These are phyloP conservation scores for Protodeltote pygarga DNA, from an alignment of 2,888 invertebrate species.

Conservation along the genomic window DNA sequence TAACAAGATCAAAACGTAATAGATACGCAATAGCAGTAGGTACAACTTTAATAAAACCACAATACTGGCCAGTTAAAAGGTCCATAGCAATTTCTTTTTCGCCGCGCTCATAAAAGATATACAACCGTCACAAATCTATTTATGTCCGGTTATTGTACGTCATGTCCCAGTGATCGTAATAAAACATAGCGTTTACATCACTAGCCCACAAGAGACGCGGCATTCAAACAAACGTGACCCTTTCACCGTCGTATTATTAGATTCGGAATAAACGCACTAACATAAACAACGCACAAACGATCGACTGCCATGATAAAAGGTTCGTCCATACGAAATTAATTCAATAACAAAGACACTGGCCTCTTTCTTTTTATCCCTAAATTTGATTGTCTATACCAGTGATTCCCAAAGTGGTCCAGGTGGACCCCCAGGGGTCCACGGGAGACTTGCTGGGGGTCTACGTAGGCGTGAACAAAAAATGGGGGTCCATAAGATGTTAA, in stretches of 20 bases:
- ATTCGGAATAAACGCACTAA: slow-evolving; percentile 69
- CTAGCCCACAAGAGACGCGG: slow-evolving; percentile 39
- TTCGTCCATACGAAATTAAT: slow-evolving; percentile 74
- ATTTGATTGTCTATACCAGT: slow-evolving; percentile 40
- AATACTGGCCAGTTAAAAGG: slow-evolving; percentile 28
- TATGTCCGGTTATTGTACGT: slow-evolving; percentile 58
- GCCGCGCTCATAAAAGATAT: slow-evolving; percentile 44
- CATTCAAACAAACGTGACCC: slow-evolving; percentile 64
- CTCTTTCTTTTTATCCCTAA: slow-evolving; percentile 55
- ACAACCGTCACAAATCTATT: slow-evolving; percentile 52
- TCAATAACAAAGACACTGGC: slow-evolving; percentile 72
- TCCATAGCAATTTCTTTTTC: slow-evolving; percentile 25
- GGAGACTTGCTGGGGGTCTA: no score
- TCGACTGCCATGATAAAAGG: slow-evolving; percentile 75
- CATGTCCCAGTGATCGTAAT: slow-evolving; percentile 59
- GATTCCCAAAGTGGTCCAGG: no score
- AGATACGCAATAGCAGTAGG: slow-evolving; percentile 13
- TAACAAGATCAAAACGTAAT: slow-evolving; percentile 5
- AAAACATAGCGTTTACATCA: slow-evolving; percentile 56
- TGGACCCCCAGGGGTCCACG: no score
- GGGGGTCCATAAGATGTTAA: no score
- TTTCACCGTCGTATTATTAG: slow-evolving; percentile 72
- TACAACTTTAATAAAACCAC: slow-evolving; percentile 26
- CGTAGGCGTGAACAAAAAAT: no score
- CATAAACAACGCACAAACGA: slow-evolving; percentile 76